These are phyloP conservation scores for Stictocephala bisonia DNA, from an alignment of 2,888 invertebrate species.

Conservation along the genomic window DNA sequence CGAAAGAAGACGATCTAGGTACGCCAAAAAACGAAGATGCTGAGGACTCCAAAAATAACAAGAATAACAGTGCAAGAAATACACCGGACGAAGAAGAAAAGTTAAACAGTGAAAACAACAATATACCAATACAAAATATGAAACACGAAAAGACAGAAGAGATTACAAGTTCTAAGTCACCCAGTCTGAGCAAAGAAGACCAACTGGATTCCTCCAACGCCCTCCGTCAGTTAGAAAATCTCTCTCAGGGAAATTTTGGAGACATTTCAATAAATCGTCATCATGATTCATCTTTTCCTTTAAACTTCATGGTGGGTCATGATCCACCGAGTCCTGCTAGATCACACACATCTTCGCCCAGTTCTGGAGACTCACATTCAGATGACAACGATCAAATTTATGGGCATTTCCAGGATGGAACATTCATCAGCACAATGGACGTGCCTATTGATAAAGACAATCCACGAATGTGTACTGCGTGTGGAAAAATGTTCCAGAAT, in stretches of 20 bases:
- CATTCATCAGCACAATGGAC: constrained; percentile 76
- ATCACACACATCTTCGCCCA: constrained; percentile 71
- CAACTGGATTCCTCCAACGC: constrained; percentile 73
- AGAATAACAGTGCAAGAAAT: constrained; percentile 10
- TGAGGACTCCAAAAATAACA: constrained; percentile 27
- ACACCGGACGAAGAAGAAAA: constrained; percentile 11
- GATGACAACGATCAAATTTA: constrained; percentile 77
- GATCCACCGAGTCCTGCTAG: constrained; percentile 71
- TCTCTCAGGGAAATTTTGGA: constrained; percentile 82
- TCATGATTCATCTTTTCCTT: constrained; percentile 51
- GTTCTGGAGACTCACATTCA: constrained; percentile 68
- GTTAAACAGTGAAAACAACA: constrained; percentile 34
- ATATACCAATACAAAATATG: constrained; percentile 4
- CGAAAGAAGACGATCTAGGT: neutral
- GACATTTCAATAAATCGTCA: constrained; percentile 61
- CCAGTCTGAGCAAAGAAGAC: constrained; percentile 45
- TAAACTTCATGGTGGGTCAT: constrained; percentile 66
- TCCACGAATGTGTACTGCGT: constrained; percentile 90
- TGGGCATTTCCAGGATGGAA: constrained; percentile 77
- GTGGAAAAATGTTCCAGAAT: constrained; percentile 93
- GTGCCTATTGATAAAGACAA: constrained; percentile 93
- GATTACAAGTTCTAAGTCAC: constrained; percentile 1
- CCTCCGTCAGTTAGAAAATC: constrained; percentile 80
- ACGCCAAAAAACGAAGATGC: constrained; percentile 38
- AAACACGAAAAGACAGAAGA: constrained; percentile 25